A percentile compares a stretch with the other conserved stretches of the same genome.
These are phyloP conservation scores for Phenacoccus solenopsis DNA, from an alignment of 1,140 invertebrate genomes.

Conservation along the genomic window DNA sequence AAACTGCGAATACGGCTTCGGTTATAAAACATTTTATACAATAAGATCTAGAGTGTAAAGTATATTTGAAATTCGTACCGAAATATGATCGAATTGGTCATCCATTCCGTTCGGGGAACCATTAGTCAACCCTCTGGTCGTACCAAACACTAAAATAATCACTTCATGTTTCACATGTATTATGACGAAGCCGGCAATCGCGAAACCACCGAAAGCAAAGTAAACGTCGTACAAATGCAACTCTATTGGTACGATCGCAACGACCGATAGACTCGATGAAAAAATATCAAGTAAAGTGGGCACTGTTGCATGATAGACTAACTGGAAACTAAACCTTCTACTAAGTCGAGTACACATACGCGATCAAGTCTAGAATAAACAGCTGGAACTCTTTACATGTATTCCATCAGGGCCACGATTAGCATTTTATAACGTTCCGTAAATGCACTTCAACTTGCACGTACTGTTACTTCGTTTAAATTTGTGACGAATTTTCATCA, in stretches of 20 bases:
- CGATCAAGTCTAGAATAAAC: neutral
- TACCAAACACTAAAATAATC: neutral
- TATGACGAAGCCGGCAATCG: neutral
- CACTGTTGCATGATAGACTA: neutral
- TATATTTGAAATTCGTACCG: neutral
- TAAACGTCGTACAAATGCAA: neutral
- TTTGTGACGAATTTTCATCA: neutral
- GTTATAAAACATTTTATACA: too few relatives aligned
- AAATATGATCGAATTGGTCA: neutral
- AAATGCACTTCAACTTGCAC: too few relatives aligned
- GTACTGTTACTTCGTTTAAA: neutral
- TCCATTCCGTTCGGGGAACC: constrained; percentile 6
- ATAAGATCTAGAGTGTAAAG: too few relatives aligned
- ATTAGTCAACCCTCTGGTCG: too few relatives aligned
- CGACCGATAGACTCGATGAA: neutral
- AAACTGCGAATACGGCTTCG: too few relatives aligned
- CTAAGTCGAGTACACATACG: neutral
- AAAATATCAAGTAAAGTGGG: neutral
- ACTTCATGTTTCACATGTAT: neutral
- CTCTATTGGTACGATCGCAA: neutral
- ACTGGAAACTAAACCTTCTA: constrained; percentile 9
- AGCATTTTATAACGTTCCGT: neutral
- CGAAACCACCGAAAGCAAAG: neutral
- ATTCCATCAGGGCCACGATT: neutral
- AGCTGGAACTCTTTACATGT: neutral